Conservation (phyloP, 1,140 invertebrate genomes). For the Hylaeus volcanicus region DNA sequence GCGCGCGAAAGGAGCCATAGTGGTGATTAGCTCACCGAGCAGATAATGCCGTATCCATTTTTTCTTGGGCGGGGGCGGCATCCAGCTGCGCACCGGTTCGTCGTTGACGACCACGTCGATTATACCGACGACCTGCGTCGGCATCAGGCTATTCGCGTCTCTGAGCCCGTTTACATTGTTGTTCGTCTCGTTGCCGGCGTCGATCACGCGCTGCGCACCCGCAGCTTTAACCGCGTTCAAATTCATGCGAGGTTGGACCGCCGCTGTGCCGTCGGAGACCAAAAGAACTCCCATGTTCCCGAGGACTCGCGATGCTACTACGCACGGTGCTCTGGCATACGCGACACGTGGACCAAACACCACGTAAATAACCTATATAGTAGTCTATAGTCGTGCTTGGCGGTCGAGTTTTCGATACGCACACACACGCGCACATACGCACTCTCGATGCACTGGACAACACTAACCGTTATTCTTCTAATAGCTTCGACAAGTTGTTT, state of each 20-base stretch:
- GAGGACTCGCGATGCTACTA: background rate
- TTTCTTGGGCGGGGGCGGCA: conserved; percentile 85
- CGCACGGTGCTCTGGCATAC: no score
- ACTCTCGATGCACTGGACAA: background rate
- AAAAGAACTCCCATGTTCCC: conserved; percentile 75
- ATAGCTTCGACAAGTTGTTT: background rate
- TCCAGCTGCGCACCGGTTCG: conserved; percentile 66
- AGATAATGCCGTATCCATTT: conserved; percentile 87
- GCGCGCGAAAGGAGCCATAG: background rate
- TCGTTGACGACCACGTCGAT: conserved; percentile 59
- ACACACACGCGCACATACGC: background rate
- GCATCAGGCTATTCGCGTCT: conserved; percentile 58
- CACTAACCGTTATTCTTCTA: background rate
- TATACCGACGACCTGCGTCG: conserved; percentile 55
- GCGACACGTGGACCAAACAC: background rate
- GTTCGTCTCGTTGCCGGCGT: conserved; percentile 50
- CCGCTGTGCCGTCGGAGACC: conserved; percentile 69
- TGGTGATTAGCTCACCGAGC: conserved; percentile 76
- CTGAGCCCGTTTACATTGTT: conserved; percentile 59
- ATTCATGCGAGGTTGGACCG: conserved; percentile 67
- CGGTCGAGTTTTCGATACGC: background rate
- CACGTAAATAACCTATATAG: background rate
- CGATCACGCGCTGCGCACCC: conserved; percentile 33
- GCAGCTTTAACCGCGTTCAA: conserved; percentile 49
- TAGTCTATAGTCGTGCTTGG: background rate